Evolutionary conservation across 2,888 invertebrate species (phyloP).

Genomic region (Gastrophysa polygoni): DNA sequence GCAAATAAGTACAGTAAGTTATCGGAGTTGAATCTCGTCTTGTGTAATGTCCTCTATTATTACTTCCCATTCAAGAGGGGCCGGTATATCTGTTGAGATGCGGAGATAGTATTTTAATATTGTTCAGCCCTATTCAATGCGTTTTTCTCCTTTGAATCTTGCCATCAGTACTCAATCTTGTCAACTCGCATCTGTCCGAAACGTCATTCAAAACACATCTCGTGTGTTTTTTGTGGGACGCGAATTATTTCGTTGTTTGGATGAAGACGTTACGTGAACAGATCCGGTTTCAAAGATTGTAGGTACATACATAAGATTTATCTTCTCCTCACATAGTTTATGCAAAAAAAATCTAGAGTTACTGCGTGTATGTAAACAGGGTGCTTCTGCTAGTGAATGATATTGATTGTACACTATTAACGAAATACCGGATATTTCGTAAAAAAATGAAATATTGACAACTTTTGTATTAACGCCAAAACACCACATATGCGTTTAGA

Average conservation of each 20-base stretch:
- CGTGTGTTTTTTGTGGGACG: slow-evolving; percentile 23
- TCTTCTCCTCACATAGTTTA: too few species aligned
- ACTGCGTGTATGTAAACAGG: too few species aligned
- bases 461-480: too few species aligned
- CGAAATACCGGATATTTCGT: too few species aligned
- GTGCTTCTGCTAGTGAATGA: too few species aligned
- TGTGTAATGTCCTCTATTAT: slow-evolving; percentile 46
- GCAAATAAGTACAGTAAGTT: slow-evolving; percentile 11
- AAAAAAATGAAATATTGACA: too few species aligned
- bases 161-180: slow-evolving; percentile 41
- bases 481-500: too few species aligned
- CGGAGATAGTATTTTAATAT: slow-evolving; percentile 45
- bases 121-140: slow-evolving; percentile 42
- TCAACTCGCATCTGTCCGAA: slow-evolving; percentile 8
- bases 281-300: background rate
- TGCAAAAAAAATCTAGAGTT: too few species aligned
- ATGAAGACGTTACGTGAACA: background rate
- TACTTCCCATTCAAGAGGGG: slow-evolving; percentile 42
- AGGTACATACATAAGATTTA: too few species aligned
- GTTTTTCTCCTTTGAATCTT: slow-evolving; percentile 37
- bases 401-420: too few species aligned
- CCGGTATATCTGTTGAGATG: slow-evolving; percentile 42
- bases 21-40: slow-evolving; percentile 35
- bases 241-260: slow-evolving; percentile 31
- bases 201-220: slow-evolving; percentile 20